These are phyloP conservation scores for Drosophila simulans DNA, from an alignment of 1,140 invertebrate genomes.

Conservation along the genomic window DNA sequence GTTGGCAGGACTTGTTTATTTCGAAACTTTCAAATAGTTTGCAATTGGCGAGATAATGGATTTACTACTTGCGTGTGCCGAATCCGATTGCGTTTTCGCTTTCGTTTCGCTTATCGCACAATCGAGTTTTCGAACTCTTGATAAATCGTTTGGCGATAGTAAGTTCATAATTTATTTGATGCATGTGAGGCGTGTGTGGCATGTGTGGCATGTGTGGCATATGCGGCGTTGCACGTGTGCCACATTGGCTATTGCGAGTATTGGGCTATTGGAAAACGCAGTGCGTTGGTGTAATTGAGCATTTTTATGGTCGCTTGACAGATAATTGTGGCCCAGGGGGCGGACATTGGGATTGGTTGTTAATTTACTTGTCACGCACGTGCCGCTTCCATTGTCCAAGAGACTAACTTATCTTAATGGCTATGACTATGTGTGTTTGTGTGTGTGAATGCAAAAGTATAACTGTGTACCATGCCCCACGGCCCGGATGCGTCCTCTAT, in stretches of 20 bases:
- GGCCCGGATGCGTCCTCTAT: background rate
- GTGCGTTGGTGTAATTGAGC: constrained; percentile 60
- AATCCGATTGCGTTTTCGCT: constrained; percentile 37
- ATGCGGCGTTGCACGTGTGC: background rate
- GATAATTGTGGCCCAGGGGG: constrained; percentile 54
- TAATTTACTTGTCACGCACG: constrained; percentile 70
- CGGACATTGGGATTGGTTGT: constrained; percentile 12
- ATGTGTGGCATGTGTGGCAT: background rate
- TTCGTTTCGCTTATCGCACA: constrained; percentile 38
- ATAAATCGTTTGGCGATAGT: constrained; percentile 40
- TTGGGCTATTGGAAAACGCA: constrained; percentile 44
- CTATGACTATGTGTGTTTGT: constrained; percentile 11
- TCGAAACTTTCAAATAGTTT: background rate
- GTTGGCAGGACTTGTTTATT: background rate
- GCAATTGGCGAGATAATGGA: background rate
- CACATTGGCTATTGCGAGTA: background rate
- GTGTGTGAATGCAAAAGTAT: constrained; percentile 1
- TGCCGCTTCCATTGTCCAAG: constrained; percentile 56
- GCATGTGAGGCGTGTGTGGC: background rate
- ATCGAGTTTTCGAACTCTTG: constrained; percentile 38
- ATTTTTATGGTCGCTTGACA: constrained; percentile 70
- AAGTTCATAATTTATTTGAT: constrained; percentile 42
- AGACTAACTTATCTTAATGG: constrained; percentile 50
- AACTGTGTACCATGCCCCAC: background rate
- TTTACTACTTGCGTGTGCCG: constrained; percentile 22